Conservation (phyloP, 1,140 invertebrate genomes). For the Microplitis demolitor region DNA sequence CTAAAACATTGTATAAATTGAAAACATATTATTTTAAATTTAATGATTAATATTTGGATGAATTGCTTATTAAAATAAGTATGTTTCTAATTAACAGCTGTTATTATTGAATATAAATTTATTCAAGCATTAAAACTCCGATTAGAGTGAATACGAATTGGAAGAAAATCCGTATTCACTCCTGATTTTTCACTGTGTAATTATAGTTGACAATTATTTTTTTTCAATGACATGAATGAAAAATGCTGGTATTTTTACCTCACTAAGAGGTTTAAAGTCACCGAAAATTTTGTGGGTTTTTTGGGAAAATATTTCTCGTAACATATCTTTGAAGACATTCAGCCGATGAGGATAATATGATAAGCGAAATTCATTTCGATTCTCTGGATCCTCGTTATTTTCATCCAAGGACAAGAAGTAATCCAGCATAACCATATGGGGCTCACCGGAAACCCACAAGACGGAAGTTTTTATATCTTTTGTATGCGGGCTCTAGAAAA, state of each 20-base stretch:
- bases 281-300: constrained; percentile 75
- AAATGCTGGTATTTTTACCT: constrained; percentile 73
- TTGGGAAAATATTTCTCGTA: constrained; percentile 71
- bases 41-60: no score
- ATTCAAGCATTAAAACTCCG: no score
- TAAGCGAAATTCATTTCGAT: constrained; percentile 75
- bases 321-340: constrained; percentile 71
- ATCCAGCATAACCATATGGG: constrained; percentile 78
- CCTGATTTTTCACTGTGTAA: no score
- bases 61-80: no score
- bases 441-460: constrained; percentile 73
- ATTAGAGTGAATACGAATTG: no score
- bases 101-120: no score
- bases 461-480: constrained; percentile 84
- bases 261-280: constrained; percentile 76
- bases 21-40: no score
- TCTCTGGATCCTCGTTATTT: constrained; percentile 47
- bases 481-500: constrained; percentile 75
- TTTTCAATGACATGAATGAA: constrained; percentile 86
- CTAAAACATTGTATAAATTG: no score
- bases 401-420: constrained; percentile 71
- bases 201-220: background rate
- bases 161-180: no score
- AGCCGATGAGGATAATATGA: constrained; percentile 86
- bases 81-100: no score